phyloP scores from a whole-genome alignment of 1,140 invertebrate species.

The Drosophila tani region DNA sequence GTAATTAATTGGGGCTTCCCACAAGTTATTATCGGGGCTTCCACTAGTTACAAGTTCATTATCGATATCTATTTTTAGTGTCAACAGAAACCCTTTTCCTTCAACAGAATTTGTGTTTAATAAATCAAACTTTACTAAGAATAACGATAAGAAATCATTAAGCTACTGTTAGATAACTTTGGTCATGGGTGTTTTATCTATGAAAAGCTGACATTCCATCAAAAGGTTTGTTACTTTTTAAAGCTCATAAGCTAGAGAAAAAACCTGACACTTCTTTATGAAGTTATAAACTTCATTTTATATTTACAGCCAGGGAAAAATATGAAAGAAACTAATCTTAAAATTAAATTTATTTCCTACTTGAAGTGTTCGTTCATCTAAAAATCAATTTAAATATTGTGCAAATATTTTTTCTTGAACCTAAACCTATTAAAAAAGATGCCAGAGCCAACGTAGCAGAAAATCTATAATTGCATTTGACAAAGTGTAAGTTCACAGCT shows the following conservation, averaged over 20 bases:
- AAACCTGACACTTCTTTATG: neutral
- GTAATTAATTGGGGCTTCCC: slow-evolving; percentile 42
- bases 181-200: neutral
- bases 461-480: neutral
- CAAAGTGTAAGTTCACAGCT: neutral
- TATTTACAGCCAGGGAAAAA: neutral
- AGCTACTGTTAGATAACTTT: neutral
- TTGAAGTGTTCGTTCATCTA: neutral
- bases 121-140: slow-evolving; percentile 5
- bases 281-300: neutral
- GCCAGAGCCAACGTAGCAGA: neutral
- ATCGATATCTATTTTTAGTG: slow-evolving; percentile 18
- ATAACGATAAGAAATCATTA: slow-evolving; percentile 9
- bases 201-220: neutral
- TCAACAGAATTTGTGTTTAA: neutral
- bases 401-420: neutral
- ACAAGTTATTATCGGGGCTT: slow-evolving; percentile 6
- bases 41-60: slow-evolving; percentile 8
- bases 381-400: neutral
- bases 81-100: neutral
- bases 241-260: neutral
- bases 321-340: neutral
- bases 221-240: neutral
- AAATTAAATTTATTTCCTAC: too few species aligned
- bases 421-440: neutral